phyloP scores from a whole-genome alignment of 2,888 invertebrate species.

The Erpobdella octoculata region DNA sequence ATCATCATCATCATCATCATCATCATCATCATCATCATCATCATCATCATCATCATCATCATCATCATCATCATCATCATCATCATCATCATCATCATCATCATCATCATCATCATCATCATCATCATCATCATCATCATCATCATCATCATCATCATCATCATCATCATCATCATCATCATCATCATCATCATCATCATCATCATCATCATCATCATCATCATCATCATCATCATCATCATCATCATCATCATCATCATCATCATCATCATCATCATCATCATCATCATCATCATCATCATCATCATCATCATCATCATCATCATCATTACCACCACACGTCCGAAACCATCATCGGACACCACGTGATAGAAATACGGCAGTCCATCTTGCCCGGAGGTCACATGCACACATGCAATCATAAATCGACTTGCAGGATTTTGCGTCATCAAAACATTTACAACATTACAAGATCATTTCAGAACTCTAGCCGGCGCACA shows the following conservation, averaged over 20 bases:
- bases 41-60: neutral
- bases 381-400: no score
- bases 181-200: neutral
- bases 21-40: neutral
- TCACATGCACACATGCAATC: no score
- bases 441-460: no score
- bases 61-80: neutral
- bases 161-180: slow-evolving; percentile 18
- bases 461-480: no score
- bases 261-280: slow-evolving; percentile 22
- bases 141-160: slow-evolving; percentile 1
- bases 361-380: no score
- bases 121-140: neutral
- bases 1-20: neutral
- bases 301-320: slow-evolving; percentile 17
- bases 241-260: slow-evolving; percentile 17
- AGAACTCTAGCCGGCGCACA: no score
- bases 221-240: slow-evolving; percentile 21
- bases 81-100: neutral
- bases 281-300: slow-evolving; percentile 19
- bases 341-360: no score
- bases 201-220: slow-evolving; percentile 6
- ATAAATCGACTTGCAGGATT: no score
- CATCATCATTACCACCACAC: neutral
- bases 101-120: neutral